A percentile compares a stretch with the other conserved stretches of the same genome.
These are phyloP conservation scores for Cottus gobio DNA, from an alignment of 2,113 vertebrate genomes.

Conservation along the genomic window DNA sequence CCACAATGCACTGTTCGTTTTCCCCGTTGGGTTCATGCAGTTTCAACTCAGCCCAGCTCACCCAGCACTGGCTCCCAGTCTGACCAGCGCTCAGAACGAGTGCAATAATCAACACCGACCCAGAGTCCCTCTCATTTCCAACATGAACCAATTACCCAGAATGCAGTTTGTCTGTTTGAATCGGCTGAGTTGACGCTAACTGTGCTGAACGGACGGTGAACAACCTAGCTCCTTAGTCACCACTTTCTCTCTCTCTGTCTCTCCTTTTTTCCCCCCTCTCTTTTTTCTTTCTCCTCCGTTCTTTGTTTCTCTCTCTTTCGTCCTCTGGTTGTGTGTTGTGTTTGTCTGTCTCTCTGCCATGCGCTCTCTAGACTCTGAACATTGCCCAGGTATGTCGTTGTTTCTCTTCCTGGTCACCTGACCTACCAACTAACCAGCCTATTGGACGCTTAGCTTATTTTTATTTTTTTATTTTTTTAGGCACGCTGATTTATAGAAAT, in stretches of 20 bases:
- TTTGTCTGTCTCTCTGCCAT: conserved; percentile 74
- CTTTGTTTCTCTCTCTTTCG: conserved; percentile 63
- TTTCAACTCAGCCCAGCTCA: conserved; percentile 67
- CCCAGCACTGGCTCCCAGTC: not conserved
- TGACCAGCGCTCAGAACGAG: conserved; percentile 14
- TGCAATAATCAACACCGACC: not conserved
- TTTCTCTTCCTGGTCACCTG: conserved; percentile 74
- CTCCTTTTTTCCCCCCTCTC: conserved; percentile 29
- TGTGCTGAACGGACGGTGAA: conserved; percentile 69
- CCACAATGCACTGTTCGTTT: conserved; percentile 71
- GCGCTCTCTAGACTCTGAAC: conserved; percentile 99
- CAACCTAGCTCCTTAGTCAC: conserved; percentile 77
- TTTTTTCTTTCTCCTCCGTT: conserved; percentile 45
- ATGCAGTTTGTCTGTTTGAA: conserved; percentile 28
- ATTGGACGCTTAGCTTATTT: conserved; percentile 81
- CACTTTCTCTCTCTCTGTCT: conserved; percentile 71
- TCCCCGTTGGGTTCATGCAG: conserved; percentile 68
- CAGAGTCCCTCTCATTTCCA: conserved; percentile 8
- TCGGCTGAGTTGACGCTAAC: conserved; percentile 68
- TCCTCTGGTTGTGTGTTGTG: conserved; percentile 76
- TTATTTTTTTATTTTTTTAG: conserved; percentile 44
- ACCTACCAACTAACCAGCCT: conserved; percentile 88
- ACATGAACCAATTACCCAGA: conserved; percentile 1
- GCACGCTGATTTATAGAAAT: conserved; percentile 35
- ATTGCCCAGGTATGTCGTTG: conserved; percentile 99